These are phyloP conservation scores for Crossocerus cetratus DNA, from an alignment of 2,888 invertebrate species.

Conservation along the genomic window DNA sequence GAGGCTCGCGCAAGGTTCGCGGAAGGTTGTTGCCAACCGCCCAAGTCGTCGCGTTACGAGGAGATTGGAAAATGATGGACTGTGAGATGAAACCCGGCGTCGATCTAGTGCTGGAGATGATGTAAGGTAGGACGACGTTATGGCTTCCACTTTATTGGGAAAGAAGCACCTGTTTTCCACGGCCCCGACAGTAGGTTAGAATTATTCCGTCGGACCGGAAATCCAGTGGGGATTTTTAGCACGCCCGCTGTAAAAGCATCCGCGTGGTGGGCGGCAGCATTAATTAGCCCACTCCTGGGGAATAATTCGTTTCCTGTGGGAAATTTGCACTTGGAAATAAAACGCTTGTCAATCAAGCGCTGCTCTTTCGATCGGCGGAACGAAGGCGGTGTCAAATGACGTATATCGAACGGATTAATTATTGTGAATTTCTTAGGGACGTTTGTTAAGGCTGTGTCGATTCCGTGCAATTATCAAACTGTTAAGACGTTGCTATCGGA, in stretches of 20 bases:
- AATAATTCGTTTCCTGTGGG: constrained; percentile 42
- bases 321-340: constrained; percentile 39
- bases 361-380: background rate
- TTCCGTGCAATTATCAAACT: background rate
- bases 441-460: background rate
- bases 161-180: constrained; percentile 21
- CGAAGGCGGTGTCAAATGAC: constrained; percentile 2
- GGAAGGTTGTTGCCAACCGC: background rate
- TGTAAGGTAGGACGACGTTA: constrained; percentile 44
- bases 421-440: constrained; percentile 7
- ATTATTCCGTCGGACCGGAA: constrained; percentile 4
- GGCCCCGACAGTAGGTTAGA: background rate
- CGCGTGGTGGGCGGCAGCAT: constrained; percentile 17
- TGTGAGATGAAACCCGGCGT: constrained; percentile 26
- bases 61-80: constrained; percentile 39
- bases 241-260: background rate
- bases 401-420: constrained; percentile 18
- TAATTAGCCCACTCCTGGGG: constrained; percentile 54
- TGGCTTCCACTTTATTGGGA: constrained; percentile 43
- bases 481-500: background rate
- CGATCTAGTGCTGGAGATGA: constrained; percentile 31
- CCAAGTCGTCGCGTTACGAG: background rate
- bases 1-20: background rate
- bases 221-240: background rate
- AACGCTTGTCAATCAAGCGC: constrained; percentile 45